Conservation (phyloP, 2,113 vertebrate genomes). For the Rhadina sibilatrix region DNA sequence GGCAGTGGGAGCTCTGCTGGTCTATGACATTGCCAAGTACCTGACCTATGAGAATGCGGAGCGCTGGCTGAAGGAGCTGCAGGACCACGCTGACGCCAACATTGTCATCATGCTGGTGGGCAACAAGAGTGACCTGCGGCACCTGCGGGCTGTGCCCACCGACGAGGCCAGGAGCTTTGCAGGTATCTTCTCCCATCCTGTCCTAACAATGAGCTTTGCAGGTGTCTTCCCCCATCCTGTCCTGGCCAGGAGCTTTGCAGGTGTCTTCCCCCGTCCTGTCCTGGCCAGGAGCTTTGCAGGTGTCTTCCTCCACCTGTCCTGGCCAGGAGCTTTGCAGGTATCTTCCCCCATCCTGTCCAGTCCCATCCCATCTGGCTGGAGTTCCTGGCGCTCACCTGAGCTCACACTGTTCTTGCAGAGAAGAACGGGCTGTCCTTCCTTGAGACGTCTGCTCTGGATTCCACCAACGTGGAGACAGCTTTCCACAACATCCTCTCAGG, state of each 20-base stretch:
- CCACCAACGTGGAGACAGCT: slow-evolving; percentile 83
- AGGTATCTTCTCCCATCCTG: slow-evolving; percentile 59
- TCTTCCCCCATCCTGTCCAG: background rate
- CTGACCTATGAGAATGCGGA: slow-evolving; percentile 85
- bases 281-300: slow-evolving; percentile 80
- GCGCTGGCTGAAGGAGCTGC: slow-evolving; percentile 88
- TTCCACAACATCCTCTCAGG: slow-evolving; percentile 85
- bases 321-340: slow-evolving; percentile 82
- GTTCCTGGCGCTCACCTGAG: fast-evolving
- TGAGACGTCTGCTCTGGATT: slow-evolving; percentile 86
- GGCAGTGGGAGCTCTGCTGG: slow-evolving; percentile 82
- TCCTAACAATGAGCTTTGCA: slow-evolving; percentile 76
- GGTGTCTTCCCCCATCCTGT: slow-evolving; percentile 53
- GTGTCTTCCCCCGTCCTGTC: slow-evolving; percentile 23
- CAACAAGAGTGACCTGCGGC: slow-evolving; percentile 79
- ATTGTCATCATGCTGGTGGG: slow-evolving; percentile 90
- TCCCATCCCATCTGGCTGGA: fast-evolving
- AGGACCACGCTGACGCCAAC: slow-evolving; percentile 85
- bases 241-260: slow-evolving; percentile 78
- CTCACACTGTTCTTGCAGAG: slow-evolving; percentile 53
- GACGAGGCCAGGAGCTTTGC: slow-evolving; percentile 81
- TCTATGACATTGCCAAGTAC: slow-evolving; percentile 89
- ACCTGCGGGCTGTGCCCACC: slow-evolving; percentile 83
- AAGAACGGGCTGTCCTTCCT: slow-evolving; percentile 83
- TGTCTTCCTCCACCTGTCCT: background rate